A percentile compares a stretch with the other conserved stretches of the same genome.
phyloP scores from a whole-genome alignment of 1,140 invertebrate genomes.

The Himalopsyche phryganea region DNA sequence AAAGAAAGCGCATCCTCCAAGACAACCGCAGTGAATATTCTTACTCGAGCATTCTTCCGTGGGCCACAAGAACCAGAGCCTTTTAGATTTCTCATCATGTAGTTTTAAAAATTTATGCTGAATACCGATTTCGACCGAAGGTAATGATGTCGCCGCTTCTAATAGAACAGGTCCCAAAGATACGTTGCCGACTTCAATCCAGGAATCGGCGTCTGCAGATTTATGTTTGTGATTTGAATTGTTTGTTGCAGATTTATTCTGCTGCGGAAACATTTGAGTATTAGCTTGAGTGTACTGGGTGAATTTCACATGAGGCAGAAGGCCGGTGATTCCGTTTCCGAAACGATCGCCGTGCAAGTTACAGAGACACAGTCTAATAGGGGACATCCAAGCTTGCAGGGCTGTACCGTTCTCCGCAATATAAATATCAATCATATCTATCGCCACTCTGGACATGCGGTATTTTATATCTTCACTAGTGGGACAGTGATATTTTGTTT shows the following conservation, averaged over 20 bases:
- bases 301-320: slow-evolving; percentile 68
- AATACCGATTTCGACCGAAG: slow-evolving; percentile 69
- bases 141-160: slow-evolving; percentile 85
- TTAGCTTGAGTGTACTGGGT: slow-evolving; percentile 48
- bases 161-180: slow-evolving; percentile 85
- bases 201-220: slow-evolving; percentile 62
- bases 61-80: slow-evolving; percentile 94
- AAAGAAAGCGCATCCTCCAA: slow-evolving; percentile 93
- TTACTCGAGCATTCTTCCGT: slow-evolving; percentile 56
- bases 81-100: slow-evolving; percentile 84
- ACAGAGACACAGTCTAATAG: slow-evolving; percentile 84
- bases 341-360: slow-evolving; percentile 91
- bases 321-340: slow-evolving; percentile 82
- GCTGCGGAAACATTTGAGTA: slow-evolving; percentile 44
- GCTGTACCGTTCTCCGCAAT: slow-evolving; percentile 85
- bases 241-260: slow-evolving; percentile 43
- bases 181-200: slow-evolving; percentile 91
- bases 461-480: slow-evolving; percentile 92
- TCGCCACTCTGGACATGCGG: slow-evolving; percentile 82
- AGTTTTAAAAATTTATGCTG: slow-evolving; percentile 82
- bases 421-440: slow-evolving; percentile 90
- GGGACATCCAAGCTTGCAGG: slow-evolving; percentile 83
- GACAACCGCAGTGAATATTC: slow-evolving; percentile 82
- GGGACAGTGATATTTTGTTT: slow-evolving; percentile 74
- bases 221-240: slow-evolving; percentile 41